Base-by-base conservation (phyloP, 2,797 vertebrate species). In the Hylomyscus alleni region DNA sequence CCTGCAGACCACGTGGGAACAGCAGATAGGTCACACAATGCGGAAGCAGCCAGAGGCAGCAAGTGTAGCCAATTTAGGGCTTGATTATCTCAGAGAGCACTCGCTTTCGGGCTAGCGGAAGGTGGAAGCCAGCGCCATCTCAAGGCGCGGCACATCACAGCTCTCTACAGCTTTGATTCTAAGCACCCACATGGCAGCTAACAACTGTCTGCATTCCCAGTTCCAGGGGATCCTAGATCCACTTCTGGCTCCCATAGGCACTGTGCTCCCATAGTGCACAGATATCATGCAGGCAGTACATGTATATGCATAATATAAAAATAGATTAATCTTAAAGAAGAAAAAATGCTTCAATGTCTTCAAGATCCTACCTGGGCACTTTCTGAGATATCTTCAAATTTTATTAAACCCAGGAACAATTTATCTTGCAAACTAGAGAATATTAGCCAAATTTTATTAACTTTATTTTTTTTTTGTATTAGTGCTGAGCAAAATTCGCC, bases 381-480 rank as follows among this genome's bases (percentile, higher is more conserved):
- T 76, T 17, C 47, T 24, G 60, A 56, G 6, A 67, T 56, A 47
- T 26, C 80, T 65, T 89, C 24, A 56, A 91, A 90, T 56, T 7
- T 58, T 58, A 83, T 34, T 86, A 78, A 87, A 69, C 11, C 1
- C 20, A 52, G 47, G 2, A 47, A 37, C 14, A 44, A 76, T 72
- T 47, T 7, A 60, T 58, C 60, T 50, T 72, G 14, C n/a, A 84
- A 96, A 86, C 8, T 65, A 91, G 12, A 89, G 31, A 73, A 50
- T 8, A 40, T 56, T 69, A 26, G 13, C 17, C 31, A 95, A 78
- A 40, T 62, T 89, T 88, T 40, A 13, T 82, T 58, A 91, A 60
- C 12, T 22, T 77, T 52, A 72, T 72, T 90, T 17, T 54, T 94
- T 80, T 84, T 92, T 87, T 77, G 29, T n/a, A 69, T 44, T 81